A percentile compares a stretch with the other conserved stretches of the same genome.
Evolutionary conservation across 30 jellyfish, hydroid and myxozoan species (phyloP).

Genomic region (Aurelia coerulea): DNA sequence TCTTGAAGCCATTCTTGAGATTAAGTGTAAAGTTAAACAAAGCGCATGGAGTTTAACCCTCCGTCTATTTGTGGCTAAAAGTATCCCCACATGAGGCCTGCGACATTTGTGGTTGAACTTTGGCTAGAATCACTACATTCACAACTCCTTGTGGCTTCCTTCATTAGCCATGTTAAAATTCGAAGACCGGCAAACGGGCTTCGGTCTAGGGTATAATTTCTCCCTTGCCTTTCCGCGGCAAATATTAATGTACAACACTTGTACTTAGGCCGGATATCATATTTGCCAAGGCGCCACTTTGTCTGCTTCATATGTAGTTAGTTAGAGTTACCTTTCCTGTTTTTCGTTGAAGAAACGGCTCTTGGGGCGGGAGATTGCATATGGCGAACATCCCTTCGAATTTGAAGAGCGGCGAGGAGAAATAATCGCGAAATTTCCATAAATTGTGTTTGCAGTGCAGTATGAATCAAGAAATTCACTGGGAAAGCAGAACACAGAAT

Average conservation of each 20-base stretch:
- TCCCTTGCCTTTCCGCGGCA: constrained; percentile 65
- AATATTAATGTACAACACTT: constrained; percentile 48
- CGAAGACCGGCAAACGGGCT: constrained; percentile 45
- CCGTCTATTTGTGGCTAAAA: constrained; percentile 29
- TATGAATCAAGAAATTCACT: no score
- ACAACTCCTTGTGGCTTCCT: constrained; percentile 72
- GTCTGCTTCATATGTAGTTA: constrained; percentile 44
- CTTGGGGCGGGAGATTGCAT: not conserved
- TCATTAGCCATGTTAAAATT: constrained; percentile 31
- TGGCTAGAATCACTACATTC: constrained; percentile 46
- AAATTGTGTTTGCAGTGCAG: not conserved
- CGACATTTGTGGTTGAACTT: constrained; percentile 56
- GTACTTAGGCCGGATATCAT: constrained; percentile 80
- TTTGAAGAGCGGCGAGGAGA: not conserved
- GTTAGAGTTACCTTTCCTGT: constrained; percentile 60
- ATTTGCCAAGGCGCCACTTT: constrained; percentile 82
- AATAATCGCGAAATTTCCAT: not conserved
- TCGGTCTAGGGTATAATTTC: constrained; percentile 35
- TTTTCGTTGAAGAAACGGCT: not conserved
- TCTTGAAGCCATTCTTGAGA: not conserved
- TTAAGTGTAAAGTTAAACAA: not conserved
- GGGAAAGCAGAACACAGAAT: not conserved
- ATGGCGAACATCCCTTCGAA: not conserved
- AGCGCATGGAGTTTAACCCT: constrained; percentile 9
- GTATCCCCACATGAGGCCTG: constrained; percentile 36